These are phyloP conservation scores for Rhabdomys dilectus DNA, from an alignment of 2,113 vertebrate genomes.

Conservation along the genomic window DNA sequence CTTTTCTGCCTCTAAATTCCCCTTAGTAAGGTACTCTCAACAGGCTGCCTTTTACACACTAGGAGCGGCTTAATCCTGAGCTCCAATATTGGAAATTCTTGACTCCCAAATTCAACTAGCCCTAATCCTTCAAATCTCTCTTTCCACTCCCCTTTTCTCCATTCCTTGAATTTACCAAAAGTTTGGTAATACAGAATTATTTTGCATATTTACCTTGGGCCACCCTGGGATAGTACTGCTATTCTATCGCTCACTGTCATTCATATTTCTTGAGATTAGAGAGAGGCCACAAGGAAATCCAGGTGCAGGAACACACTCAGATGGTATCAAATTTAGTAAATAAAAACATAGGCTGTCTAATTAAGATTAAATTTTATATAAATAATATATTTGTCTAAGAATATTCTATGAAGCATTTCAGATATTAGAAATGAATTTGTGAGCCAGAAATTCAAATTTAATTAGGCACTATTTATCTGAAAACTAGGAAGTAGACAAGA, in stretches of 20 bases:
- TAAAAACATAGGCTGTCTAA: not conserved
- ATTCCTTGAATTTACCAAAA: conserved; percentile 51
- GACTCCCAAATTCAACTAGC: not conserved
- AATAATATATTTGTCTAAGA: not conserved
- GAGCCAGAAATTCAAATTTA: conserved; percentile 9
- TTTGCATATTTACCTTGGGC: conserved; percentile 53
- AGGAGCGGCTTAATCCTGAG: conserved; percentile 18
- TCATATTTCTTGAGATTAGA: not conserved
- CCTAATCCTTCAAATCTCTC: conserved; percentile 49
- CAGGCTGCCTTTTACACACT: not conserved
- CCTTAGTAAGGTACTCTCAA: not conserved
- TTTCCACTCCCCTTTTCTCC: not conserved
- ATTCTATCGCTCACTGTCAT: not conserved
- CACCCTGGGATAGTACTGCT: conserved; percentile 30
- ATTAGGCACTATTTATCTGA: not conserved
- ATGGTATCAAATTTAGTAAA: not conserved
- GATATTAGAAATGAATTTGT: not conserved
- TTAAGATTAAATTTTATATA: conserved; percentile 36
- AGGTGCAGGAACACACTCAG: not conserved
- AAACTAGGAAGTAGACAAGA: not conserved
- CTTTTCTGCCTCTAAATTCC: not conserved
- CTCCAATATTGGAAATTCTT: conserved; percentile 54
- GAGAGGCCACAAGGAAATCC: conserved; percentile 7
- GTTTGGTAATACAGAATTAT: conserved; percentile 41
- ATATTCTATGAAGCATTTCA: not conserved